phyloP scores from a whole-genome alignment of 2,113 vertebrate genomes.

The Oostethus manadensis region DNA sequence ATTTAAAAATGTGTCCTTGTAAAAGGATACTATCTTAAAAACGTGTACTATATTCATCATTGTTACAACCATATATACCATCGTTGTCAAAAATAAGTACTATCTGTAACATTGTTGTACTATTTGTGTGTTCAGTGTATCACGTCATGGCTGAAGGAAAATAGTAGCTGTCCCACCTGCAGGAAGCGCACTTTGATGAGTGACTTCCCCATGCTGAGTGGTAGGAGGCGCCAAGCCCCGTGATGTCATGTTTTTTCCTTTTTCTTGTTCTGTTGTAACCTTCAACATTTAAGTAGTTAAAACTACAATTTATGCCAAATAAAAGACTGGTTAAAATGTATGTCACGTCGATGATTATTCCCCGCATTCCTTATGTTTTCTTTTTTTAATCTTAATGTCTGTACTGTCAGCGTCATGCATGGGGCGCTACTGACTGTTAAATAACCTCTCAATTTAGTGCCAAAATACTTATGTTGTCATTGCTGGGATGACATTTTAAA shows the following conservation, averaged over 20 bases:
- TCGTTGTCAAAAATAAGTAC: not conserved
- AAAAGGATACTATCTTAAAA: no score
- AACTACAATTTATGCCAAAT: not conserved
- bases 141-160: constrained; percentile 79
- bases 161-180: constrained; percentile 86
- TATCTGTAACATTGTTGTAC: not conserved
- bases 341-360: no score
- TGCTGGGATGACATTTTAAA: no score
- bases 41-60: no score
- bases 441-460: no score
- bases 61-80: not conserved
- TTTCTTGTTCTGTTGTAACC: not conserved
- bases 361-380: no score
- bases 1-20: no score
- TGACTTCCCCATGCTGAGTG: constrained; percentile 73
- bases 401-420: no score
- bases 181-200: constrained; percentile 62
- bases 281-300: constrained; percentile 6
- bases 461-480: no score
- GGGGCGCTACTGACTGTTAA: no score
- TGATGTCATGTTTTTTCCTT: not conserved
- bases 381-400: no score
- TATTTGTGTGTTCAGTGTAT: constrained; percentile 77
- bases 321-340: no score
- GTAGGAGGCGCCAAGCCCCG: constrained; percentile 50